Base-by-base conservation (phyloP, 2,113 vertebrate species). In the Dipodomys spectabilis region DNA sequence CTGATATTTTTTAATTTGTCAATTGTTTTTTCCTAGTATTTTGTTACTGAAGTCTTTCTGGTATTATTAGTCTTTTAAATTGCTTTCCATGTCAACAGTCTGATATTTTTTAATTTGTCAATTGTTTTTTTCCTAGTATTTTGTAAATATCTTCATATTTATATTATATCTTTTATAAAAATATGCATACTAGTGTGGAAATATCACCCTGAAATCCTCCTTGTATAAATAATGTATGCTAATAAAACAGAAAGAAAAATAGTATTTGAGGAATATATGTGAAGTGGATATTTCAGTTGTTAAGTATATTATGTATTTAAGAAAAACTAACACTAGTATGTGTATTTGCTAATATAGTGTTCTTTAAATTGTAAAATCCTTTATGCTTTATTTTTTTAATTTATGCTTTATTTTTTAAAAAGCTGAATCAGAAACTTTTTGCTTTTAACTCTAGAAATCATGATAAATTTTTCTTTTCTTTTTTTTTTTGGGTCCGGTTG, bases 11-110 rank as follows among this genome's bases (percentile, higher is more conserved):
- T 18, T 53, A 86, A 22, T 79, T 69, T 77, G 53, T 45, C 2
- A 20, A 67, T 72, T 80, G 73, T 86, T 74, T 92, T 57, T 57
- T 57, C 12, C 53, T 39, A 39, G 39, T 39, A 39, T 39, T 39
- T 39, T 39, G 39, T 98, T 45, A 99, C 99, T 35, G 99, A 99
- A 98, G 98, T 99, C 65, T 99, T 99, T 96, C 99, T 99, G 99
- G 99, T 99, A 98, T 97, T 92, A 69, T 27, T 3, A 57, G 80
- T 72, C 13, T 74, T 32, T 64, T 25, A 20, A 49, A 3, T 15
- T 89, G 85, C 67, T 91, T 92, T 67, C 71, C 28, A 6, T 94
- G 74, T 5, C 6, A 86, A 15, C 2, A 72, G 25, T 92, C 73
- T 88, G 16, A 1, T 18, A 67, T 1, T 95, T 92, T 44, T 18